Percentiles rank a stretch among this genome's conserved stretches.
These are phyloP conservation scores for Siniperca chuatsi DNA, from an alignment of 2,113 vertebrate species.

Conservation along the genomic window DNA sequence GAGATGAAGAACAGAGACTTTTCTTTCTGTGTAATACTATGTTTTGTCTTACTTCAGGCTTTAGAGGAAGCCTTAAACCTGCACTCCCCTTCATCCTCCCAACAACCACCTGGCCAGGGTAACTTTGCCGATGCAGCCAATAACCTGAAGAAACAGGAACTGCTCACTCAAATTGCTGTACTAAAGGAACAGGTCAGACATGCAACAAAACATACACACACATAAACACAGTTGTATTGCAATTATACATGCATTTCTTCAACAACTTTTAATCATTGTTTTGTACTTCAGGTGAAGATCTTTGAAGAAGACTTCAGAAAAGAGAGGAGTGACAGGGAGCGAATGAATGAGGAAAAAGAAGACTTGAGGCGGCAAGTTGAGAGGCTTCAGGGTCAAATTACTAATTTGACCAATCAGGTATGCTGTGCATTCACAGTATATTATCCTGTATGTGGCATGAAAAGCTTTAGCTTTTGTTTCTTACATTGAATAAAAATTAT, in stretches of 20 bases:
- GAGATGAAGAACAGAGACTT: fast-evolving
- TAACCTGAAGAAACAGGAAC: constrained; percentile 90
- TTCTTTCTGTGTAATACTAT: constrained; percentile 1
- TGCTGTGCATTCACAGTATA: background rate
- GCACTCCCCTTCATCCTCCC: constrained; percentile 85
- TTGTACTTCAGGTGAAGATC: constrained; percentile 91
- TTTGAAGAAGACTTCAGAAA: constrained; percentile 98
- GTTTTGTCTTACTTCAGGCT: constrained; percentile 82
- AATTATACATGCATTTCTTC: background rate
- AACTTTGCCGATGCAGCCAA: constrained; percentile 82
- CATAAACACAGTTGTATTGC: background rate
- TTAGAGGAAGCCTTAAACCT: constrained; percentile 94
- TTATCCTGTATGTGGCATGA: background rate
- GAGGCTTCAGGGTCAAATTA: constrained; percentile 93
- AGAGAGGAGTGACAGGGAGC: constrained; percentile 95
- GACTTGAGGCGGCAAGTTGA: constrained; percentile 95
- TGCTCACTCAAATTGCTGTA: constrained; percentile 93
- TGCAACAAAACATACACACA: background rate
- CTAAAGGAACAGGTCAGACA: constrained; percentile 79
- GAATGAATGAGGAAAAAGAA: constrained; percentile 99
- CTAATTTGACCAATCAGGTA: constrained; percentile 91
- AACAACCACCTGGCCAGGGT: constrained; percentile 83
- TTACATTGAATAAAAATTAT: background rate
- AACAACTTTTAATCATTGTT: background rate
- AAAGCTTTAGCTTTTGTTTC: background rate